Percentiles rank a stretch among this genome's conserved stretches.
Conservation (phyloP, 2,888 invertebrate genomes). For the Dryobota labecula region DNA sequence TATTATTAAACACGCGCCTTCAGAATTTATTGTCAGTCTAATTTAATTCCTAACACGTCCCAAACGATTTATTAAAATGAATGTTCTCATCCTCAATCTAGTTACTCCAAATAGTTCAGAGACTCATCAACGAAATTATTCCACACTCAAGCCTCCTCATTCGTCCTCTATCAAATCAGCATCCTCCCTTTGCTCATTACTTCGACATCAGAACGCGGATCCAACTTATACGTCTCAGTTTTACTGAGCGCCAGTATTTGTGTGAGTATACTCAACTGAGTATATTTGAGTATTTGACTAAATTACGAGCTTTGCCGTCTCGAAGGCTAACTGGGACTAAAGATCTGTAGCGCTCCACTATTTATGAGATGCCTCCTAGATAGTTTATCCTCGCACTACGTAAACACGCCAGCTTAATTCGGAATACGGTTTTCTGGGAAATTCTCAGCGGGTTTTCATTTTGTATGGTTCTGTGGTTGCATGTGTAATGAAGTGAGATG, state of each 20-base stretch:
- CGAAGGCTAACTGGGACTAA: slow-evolving; percentile 57
- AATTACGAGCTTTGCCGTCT: slow-evolving; percentile 64
- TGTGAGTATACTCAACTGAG: slow-evolving; percentile 42
- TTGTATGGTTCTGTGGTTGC: slow-evolving; percentile 31
- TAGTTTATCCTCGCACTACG: slow-evolving; percentile 59
- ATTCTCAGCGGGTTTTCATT: slow-evolving; percentile 38
- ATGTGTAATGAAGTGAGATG: slow-evolving; percentile 45
- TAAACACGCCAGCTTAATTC: slow-evolving; percentile 62
- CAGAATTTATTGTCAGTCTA: slow-evolving; percentile 26
- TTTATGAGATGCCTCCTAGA: slow-evolving; percentile 61
- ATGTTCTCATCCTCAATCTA: slow-evolving; percentile 49
- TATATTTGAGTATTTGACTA: slow-evolving; percentile 66
- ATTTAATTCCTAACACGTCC: slow-evolving; percentile 38
- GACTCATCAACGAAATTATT: slow-evolving; percentile 57
- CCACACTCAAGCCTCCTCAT: slow-evolving; percentile 46
- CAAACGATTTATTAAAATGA: slow-evolving; percentile 54
- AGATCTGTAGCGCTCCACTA: slow-evolving; percentile 58
- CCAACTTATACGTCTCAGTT: slow-evolving; percentile 52
- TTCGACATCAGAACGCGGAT: slow-evolving; percentile 39
- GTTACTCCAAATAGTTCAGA: slow-evolving; percentile 53
- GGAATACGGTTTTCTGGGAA: slow-evolving; percentile 43
- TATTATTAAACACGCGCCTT: slow-evolving; percentile 17
- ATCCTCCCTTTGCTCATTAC: slow-evolving; percentile 54
- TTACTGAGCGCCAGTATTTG: slow-evolving; percentile 42
- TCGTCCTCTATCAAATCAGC: slow-evolving; percentile 55